A percentile compares a stretch with the other conserved stretches of the same genome.
Evolutionary conservation across 1,140 invertebrate species (phyloP).

Genomic region (Atta colombica): DNA sequence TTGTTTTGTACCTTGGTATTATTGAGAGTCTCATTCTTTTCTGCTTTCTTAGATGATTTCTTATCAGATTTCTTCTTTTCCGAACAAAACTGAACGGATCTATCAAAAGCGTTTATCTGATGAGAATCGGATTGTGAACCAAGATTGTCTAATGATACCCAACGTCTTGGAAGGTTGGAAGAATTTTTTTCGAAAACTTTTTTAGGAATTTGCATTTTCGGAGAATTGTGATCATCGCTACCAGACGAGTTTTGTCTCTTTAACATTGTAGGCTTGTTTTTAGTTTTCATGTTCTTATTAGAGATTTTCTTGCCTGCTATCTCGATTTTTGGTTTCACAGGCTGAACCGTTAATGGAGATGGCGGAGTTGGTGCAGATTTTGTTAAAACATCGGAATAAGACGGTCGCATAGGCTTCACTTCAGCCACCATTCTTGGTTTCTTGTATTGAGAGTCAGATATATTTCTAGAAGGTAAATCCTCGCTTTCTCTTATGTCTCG

Average conservation of each 20-base stretch:
- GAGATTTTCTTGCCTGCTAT: constrained; percentile 77
- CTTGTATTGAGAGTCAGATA: constrained; percentile 80
- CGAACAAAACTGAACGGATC: constrained; percentile 79
- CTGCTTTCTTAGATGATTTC: constrained; percentile 73
- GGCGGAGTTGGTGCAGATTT: constrained; percentile 88
- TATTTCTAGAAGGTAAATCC: constrained; percentile 75
- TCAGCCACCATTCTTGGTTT: constrained; percentile 93
- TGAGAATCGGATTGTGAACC: constrained; percentile 78
- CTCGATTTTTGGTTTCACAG: constrained; percentile 82
- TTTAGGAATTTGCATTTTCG: constrained; percentile 82
- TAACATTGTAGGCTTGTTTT: constrained; percentile 81
- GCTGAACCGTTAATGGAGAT: constrained; percentile 78
- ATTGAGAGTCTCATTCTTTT: constrained; percentile 80
- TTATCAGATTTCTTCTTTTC: constrained; percentile 81
- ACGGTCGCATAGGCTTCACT: constrained; percentile 94
- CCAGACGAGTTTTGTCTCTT: constrained; percentile 87
- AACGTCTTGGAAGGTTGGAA: constrained; percentile 82
- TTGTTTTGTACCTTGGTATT: constrained; percentile 81
- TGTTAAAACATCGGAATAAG: constrained; percentile 93
- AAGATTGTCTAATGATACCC: constrained; percentile 84
- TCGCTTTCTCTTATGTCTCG: constrained; percentile 73
- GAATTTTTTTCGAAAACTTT: constrained; percentile 81
- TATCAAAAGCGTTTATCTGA: constrained; percentile 80
- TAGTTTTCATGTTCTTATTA: constrained; percentile 82
- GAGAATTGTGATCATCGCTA: constrained; percentile 86